Base-by-base conservation (phyloP, 2,113 vertebrate species). In the Oryzias javanicus region DNA sequence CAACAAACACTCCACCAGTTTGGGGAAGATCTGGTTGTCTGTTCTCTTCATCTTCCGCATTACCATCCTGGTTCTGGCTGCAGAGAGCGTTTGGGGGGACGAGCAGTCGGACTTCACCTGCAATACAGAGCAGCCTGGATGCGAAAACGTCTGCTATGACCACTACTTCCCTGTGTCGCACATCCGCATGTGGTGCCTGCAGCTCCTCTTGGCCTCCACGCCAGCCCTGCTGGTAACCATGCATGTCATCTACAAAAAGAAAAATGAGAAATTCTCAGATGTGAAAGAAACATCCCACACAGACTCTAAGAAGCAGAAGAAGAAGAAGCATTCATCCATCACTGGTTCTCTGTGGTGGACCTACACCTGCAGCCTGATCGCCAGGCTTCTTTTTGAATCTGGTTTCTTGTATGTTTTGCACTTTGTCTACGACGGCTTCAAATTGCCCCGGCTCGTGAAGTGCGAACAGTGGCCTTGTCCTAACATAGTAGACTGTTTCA, bases 31-130 rank as follows among this genome's bases (percentile, higher is more conserved):
- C 24, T 99, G 97, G 97, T 92, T 98, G 1, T 98, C 97, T 0
- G 94, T 99, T 56, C 91, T 99, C 27, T 98, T 99, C 84, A 96
- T 99, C 60, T 99, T 99, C 80, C 94, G 97, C 1, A 95, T 99
- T 87, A 96, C 95, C 82, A 98, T 98, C 66, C 91, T 99, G 2
- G 95, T 98, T 0, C 93, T 99, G 79, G 97, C 97, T 0, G 96
- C 97, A 0, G 94, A 99, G 70, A 96, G 86, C 60, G 97, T 99
- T 46, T 99, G 97, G 97, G 95, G 96, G 0, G 97, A 99, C 4
- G 97, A 99, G 64, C 96, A 99, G 86, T 83, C 94, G 0, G 97
- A 96, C 61, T 99, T 99, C 57, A 88, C 92, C 17, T 99, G 97
- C 86, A 99, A 99, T 89, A 99, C 96, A 0, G 91, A 95, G 73